Base-by-base conservation (phyloP, 2,888 invertebrate genomes). In the Disparrhopalites patrizii region DNA sequence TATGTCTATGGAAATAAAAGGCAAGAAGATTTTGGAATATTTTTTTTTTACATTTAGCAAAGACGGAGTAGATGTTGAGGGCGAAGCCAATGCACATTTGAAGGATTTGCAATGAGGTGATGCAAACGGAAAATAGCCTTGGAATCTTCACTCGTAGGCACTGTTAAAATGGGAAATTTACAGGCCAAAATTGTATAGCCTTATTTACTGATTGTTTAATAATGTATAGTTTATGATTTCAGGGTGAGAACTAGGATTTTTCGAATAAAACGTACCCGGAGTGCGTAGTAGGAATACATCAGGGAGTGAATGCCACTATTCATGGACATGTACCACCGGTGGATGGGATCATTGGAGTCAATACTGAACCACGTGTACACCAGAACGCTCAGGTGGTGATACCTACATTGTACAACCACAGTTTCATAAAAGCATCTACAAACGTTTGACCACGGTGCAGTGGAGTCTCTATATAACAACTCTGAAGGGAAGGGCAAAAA, bases 241-340 rank as follows among this genome's bases (percentile, higher is more conserved):
- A n/a, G n/a, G n/a, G n/a, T n/a, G n/a, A n/a, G n/a, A n/a, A n/a
- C n/a, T n/a, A n/a, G n/a, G n/a, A n/a, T n/a, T n/a, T n/a, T n/a
- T n/a, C n/a, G n/a, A n/a, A n/a, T n/a, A n/a, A 25, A 20, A 47
- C 52, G 51, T 28, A 78, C 77, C 63, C 75, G 57, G 4, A 70
- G 31, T 8, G 64, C 61, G 52, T 55, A 70, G 47, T 70, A 68
- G 13, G 47, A 33, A 38, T 68, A 70, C 70, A 70, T 68, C 1
- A 68, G 18, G 0, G 64, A 54, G 51, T 70, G 68, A 23, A 68
- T 58, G 5, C 68, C 61, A 52, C 57, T 66, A 31, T 70, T 70
- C 66, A 70, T 66, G 43, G 66, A 64, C 70, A 70, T 68, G 38
- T 68, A 62, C 70, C 70, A 70, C 13, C 70, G 40, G 57, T 70